These are phyloP conservation scores for Montipora foliosa DNA, from an alignment of 64 coral and sea anemone species.

Conservation along the genomic window DNA sequence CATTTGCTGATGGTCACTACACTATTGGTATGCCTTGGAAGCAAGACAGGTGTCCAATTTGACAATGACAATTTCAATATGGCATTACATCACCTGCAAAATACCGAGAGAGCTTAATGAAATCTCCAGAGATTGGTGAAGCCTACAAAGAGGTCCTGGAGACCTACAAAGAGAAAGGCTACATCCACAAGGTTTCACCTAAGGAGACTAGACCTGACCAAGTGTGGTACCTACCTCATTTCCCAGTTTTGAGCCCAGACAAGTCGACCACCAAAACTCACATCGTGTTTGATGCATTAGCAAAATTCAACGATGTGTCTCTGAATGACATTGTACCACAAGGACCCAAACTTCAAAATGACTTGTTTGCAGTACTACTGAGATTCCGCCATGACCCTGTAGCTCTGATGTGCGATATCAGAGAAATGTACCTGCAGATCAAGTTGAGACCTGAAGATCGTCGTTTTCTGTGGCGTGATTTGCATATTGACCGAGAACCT, in stretches of 20 bases:
- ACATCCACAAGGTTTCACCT: not conserved
- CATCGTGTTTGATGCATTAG: not conserved
- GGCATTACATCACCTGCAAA: not conserved
- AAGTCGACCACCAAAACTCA: not conserved
- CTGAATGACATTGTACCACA: constrained; percentile 48
- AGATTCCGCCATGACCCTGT: constrained; percentile 45
- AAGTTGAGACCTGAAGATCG: constrained; percentile 36
- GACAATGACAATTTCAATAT: not conserved
- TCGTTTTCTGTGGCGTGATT: constrained; percentile 21
- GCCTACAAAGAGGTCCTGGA: not conserved
- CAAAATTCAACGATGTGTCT: not conserved
- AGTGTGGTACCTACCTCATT: not conserved
- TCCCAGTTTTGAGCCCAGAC: not conserved
- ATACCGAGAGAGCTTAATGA: not conserved
- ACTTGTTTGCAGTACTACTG: constrained; percentile 36
- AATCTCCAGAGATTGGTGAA: not conserved
- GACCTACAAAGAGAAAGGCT: too few species aligned
- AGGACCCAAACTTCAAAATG: constrained; percentile 66
- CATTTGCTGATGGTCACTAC: not conserved
- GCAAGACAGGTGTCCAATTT: not conserved
- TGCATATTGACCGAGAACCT: not conserved
- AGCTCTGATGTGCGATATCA: not conserved
- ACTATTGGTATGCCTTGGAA: not conserved
- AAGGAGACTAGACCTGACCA: not conserved
- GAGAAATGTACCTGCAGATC: constrained; percentile 25